These are phyloP conservation scores for Erethizon dorsatum DNA, from an alignment of 2,797 vertebrate genomes.

Conservation along the genomic window DNA sequence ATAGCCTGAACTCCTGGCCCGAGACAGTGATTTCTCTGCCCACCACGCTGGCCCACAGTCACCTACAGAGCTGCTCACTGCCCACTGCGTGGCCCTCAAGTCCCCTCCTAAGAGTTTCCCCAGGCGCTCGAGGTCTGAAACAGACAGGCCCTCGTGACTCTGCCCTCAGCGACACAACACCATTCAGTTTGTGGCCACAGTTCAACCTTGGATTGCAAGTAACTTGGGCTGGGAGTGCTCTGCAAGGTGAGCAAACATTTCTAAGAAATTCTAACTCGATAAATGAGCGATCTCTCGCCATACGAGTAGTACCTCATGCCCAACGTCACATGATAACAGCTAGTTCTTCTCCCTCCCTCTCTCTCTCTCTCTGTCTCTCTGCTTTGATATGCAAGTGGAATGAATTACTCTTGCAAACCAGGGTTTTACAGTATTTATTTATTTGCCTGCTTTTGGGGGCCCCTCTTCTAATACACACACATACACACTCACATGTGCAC, in stretches of 20 bases:
- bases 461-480: not conserved
- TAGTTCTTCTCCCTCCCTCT: not conserved
- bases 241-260: accelerated
- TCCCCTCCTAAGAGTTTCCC: no score
- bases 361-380: not conserved
- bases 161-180: no score
- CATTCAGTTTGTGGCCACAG: not conserved
- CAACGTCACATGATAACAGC: not conserved
- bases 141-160: not conserved
- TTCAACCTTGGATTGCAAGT: not conserved
- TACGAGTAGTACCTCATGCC: not conserved
- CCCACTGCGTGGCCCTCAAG: not conserved
- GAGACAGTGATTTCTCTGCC: not conserved
- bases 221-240: not conserved
- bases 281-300: not conserved
- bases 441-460: not conserved
- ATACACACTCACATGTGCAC: no score
- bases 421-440: not conserved
- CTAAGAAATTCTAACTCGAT: not conserved
- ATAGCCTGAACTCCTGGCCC: no score
- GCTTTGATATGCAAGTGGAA: not conserved
- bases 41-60: not conserved
- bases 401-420: not conserved
- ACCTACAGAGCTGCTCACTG: not conserved
- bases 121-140: not conserved